These are phyloP conservation scores for Syngnathus acus DNA, from an alignment of 2,797 vertebrate species.

Conservation along the genomic window DNA sequence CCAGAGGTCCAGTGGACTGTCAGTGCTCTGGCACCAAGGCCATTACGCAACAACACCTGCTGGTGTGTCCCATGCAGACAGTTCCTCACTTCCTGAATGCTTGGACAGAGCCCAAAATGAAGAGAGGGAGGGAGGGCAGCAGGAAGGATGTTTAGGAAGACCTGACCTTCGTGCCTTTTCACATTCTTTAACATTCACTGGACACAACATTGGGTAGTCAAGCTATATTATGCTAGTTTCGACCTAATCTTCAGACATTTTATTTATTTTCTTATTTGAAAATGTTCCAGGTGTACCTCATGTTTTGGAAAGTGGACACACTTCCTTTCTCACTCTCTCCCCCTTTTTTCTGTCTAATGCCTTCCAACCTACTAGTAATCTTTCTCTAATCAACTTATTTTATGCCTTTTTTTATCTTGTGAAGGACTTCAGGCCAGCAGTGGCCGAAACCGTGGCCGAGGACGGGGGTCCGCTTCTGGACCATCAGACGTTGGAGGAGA, in stretches of 20 bases:
- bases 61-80: slow-evolving; percentile 33
- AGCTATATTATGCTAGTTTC: no score
- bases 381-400: not conserved
- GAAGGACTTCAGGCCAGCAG: slow-evolving; percentile 80
- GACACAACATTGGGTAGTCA: no score
- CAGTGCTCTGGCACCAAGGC: slow-evolving; percentile 33
- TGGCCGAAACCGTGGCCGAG: slow-evolving; percentile 63
- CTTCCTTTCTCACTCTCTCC: slow-evolving; percentile 31
- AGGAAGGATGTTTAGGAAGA: slow-evolving; percentile 69
- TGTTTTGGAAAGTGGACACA: not conserved
- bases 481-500: slow-evolving; percentile 73
- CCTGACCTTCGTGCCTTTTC: slow-evolving; percentile 25
- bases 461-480: slow-evolving; percentile 68
- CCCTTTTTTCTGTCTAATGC: slow-evolving; percentile 31
- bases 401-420: slow-evolving; percentile 2
- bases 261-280: not conserved
- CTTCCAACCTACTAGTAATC: slow-evolving; percentile 14
- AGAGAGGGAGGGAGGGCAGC: slow-evolving; percentile 30
- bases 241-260: not conserved
- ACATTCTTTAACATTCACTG: slow-evolving; percentile 2
- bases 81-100: slow-evolving; percentile 54
- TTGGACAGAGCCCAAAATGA: slow-evolving; percentile 50
- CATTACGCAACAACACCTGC: slow-evolving; percentile 60
- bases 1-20: slow-evolving; percentile 17
- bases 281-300: not conserved